phyloP scores from a whole-genome alignment of 2,113 vertebrate species.

The Corythoichthys intestinalis region DNA sequence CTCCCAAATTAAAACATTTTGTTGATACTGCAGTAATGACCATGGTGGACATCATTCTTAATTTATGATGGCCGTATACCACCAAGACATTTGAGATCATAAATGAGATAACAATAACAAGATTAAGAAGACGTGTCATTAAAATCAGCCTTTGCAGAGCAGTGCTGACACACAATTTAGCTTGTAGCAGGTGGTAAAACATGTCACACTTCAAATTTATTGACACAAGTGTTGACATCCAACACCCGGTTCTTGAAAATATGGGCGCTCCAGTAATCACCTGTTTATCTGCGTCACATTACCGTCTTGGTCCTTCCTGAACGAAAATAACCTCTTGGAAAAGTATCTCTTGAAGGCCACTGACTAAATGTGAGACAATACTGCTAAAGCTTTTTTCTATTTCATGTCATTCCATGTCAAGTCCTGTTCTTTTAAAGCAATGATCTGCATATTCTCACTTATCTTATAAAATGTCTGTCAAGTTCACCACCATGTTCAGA shows the following conservation, averaged over 20 bases:
- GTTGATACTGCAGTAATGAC: background rate
- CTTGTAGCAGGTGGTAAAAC: slow-evolving; percentile 33
- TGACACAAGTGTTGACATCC: slow-evolving; percentile 39
- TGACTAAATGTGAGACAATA: slow-evolving; percentile 2
- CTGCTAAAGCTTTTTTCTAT: background rate
- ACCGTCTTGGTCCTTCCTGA: slow-evolving; percentile 11
- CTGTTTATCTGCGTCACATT: slow-evolving; percentile 33
- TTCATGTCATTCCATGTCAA: background rate
- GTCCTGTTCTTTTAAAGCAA: slow-evolving; percentile 2
- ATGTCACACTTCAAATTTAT: slow-evolving; percentile 47
- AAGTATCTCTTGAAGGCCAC: background rate
- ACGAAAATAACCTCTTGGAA: slow-evolving; percentile 17
- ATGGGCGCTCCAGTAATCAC: slow-evolving; percentile 31
- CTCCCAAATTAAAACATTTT: slow-evolving; percentile 7
- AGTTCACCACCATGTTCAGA: slow-evolving; percentile 18
- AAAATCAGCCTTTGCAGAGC: slow-evolving; percentile 18
- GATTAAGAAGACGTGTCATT: slow-evolving; percentile 2
- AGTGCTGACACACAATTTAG: slow-evolving; percentile 1
- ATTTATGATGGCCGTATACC: background rate
- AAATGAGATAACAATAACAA: slow-evolving; percentile 3
- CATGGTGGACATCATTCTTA: no score
- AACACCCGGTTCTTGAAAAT: slow-evolving; percentile 31
- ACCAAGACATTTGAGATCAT: background rate
- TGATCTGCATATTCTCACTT: slow-evolving; percentile 30
- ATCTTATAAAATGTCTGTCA: slow-evolving; percentile 21